Evolutionary conservation across 2,113 vertebrate species (phyloP).

Genomic region (Pygoscelis adeliae): DNA sequence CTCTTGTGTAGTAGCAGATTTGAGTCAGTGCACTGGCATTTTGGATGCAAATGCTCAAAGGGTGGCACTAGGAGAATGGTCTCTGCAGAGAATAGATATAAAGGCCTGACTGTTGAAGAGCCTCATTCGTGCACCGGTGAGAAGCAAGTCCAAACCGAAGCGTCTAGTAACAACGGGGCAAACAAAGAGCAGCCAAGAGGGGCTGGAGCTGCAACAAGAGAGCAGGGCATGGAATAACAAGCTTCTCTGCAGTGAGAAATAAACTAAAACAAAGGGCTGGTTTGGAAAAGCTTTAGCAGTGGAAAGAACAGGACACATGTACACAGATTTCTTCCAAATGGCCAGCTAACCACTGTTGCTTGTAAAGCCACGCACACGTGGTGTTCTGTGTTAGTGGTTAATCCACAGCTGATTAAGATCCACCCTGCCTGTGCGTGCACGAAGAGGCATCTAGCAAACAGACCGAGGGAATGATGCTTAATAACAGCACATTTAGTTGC

Average conservation of each 20-base stretch:
- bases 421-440: not conserved
- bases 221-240: not conserved
- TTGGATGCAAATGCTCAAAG: constrained; percentile 30
- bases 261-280: constrained; percentile 28
- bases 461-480: not conserved
- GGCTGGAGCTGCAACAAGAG: not conserved
- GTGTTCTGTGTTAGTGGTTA: not conserved
- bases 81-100: not conserved
- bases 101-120: constrained; percentile 11
- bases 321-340: constrained; percentile 30
- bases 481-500: not conserved
- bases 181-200: constrained; percentile 2
- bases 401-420: not conserved
- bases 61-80: not conserved
- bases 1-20: not conserved
- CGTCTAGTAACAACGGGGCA: not conserved
- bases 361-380: not conserved
- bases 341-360: not conserved
- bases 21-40: constrained; percentile 24
- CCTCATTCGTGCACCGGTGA: not conserved
- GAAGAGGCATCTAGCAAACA: not conserved
- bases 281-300: constrained; percentile 17
- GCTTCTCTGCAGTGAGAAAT: constrained; percentile 35
- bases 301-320: not conserved
- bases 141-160: not conserved